phyloP scores from a whole-genome alignment of 1,140 invertebrate species.

The Tetragnatha versicolor region DNA sequence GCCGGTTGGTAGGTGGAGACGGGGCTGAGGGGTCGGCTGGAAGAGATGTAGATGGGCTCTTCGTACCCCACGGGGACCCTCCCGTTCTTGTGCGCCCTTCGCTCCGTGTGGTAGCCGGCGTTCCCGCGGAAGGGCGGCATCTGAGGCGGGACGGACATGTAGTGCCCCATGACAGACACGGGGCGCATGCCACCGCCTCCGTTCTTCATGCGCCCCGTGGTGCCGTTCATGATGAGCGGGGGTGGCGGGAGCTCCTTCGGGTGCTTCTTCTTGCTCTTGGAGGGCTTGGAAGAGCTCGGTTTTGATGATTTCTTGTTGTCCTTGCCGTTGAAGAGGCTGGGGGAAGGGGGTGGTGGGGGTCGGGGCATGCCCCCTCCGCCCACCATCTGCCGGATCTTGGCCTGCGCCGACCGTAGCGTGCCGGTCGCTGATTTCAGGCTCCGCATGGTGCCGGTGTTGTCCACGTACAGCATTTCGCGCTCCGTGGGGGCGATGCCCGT shows the following conservation, averaged over 20 bases:
- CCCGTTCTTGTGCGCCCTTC: conserved; percentile 44
- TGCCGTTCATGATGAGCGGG: conserved; percentile 29
- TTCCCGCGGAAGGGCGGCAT: conserved; percentile 57
- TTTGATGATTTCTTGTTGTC: conserved; percentile 39
- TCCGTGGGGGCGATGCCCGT: conserved; percentile 65
- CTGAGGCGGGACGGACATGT: conserved; percentile 53
- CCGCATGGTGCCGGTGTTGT: conserved; percentile 72
- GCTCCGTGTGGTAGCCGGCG: conserved; percentile 49
- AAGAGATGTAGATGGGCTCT: conserved; percentile 72
- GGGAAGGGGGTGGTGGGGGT: conserved; percentile 62
- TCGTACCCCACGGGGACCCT: conserved; percentile 62
- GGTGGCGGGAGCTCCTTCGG: conserved; percentile 19
- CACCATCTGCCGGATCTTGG: conserved; percentile 76
- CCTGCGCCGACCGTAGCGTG: conserved; percentile 57
- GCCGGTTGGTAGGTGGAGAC: conserved; percentile 71
- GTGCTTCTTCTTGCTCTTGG: conserved; percentile 49
- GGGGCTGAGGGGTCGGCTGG: conserved; percentile 68
- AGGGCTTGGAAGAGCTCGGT: conserved; percentile 44
- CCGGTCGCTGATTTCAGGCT: conserved; percentile 71
- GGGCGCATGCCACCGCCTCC: conserved; percentile 35
- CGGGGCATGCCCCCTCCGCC: conserved; percentile 80
- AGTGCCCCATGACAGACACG: conserved; percentile 53
- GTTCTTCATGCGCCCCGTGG: conserved; percentile 25
- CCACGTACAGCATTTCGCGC: conserved; percentile 52
- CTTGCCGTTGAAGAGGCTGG: conserved; percentile 52